phyloP scores from a whole-genome alignment of 2,113 vertebrate species.

The Lasiurus cinereus region DNA sequence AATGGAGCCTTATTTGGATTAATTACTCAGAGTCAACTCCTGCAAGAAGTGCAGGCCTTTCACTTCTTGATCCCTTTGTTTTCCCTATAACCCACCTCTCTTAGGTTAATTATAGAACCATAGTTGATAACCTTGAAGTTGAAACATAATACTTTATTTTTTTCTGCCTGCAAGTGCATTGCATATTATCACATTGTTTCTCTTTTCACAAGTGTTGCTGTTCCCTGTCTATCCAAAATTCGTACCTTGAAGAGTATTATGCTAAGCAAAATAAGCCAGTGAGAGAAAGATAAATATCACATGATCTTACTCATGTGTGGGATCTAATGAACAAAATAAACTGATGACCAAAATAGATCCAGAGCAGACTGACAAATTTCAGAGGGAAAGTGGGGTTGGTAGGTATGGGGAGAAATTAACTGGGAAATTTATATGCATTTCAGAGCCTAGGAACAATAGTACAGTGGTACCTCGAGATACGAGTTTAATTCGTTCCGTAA shows the following conservation, averaged over 20 bases:
- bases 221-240: slow-evolving; percentile 53
- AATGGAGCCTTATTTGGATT: slow-evolving; percentile 39
- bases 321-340: too few relatives aligned
- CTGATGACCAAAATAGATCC: too few relatives aligned
- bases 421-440: too few relatives aligned
- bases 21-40: slow-evolving; percentile 59
- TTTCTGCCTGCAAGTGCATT: slow-evolving; percentile 48
- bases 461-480: too few relatives aligned
- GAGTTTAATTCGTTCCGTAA: too few relatives aligned
- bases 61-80: background rate
- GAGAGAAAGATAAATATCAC: too few relatives aligned
- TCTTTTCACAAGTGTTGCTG: slow-evolving; percentile 31
- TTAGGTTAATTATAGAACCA: background rate
- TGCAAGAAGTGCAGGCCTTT: background rate
- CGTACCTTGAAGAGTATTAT: background rate
- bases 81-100: background rate
- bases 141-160: background rate
- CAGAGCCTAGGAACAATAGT: too few relatives aligned
- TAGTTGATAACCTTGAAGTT: background rate
- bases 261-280: too few relatives aligned
- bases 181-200: background rate
- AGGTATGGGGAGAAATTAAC: too few relatives aligned
- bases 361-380: too few relatives aligned
- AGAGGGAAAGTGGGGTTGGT: too few relatives aligned
- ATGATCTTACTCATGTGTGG: too few relatives aligned